Evolutionary conservation across 2,113 vertebrate species (phyloP).

Genomic region (Alces alces): DNA sequence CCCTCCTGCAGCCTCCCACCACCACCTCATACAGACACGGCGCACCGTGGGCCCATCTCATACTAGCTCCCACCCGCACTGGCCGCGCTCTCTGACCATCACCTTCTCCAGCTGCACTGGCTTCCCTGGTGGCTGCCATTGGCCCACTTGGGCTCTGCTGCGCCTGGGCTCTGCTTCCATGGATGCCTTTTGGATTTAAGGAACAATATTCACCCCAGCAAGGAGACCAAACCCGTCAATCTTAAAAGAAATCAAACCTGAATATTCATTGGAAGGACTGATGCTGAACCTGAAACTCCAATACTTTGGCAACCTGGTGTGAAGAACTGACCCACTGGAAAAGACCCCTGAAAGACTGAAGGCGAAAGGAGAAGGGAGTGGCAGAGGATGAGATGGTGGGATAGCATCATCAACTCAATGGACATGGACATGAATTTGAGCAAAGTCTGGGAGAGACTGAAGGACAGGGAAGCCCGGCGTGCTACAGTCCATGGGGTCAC

Average conservation of each 20-base stretch:
- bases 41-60: rapidly evolving
- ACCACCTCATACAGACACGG: rapidly evolving
- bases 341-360: neutral
- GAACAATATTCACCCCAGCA: neutral
- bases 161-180: too few species aligned
- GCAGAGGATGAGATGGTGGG: neutral
- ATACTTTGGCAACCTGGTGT: neutral
- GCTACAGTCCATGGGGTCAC: neutral
- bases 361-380: neutral
- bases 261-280: neutral
- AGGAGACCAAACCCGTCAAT: neutral
- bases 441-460: neutral
- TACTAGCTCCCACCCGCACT: rapidly evolving
- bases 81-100: rapidly evolving
- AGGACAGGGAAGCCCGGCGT: neutral
- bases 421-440: neutral
- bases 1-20: rapidly evolving
- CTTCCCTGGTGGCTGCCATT: neutral
- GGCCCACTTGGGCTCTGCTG: neutral
- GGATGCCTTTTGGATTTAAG: neutral
- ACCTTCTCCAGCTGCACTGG: neutral
- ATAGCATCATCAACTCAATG: neutral
- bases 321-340: neutral
- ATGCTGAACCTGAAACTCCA: neutral
- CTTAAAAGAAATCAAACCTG: neutral